Evolutionary conservation across 2,888 invertebrate species (phyloP), one percentile per base, ranked within the genome.

Genomic region (Drosophila neutralis): DNA sequence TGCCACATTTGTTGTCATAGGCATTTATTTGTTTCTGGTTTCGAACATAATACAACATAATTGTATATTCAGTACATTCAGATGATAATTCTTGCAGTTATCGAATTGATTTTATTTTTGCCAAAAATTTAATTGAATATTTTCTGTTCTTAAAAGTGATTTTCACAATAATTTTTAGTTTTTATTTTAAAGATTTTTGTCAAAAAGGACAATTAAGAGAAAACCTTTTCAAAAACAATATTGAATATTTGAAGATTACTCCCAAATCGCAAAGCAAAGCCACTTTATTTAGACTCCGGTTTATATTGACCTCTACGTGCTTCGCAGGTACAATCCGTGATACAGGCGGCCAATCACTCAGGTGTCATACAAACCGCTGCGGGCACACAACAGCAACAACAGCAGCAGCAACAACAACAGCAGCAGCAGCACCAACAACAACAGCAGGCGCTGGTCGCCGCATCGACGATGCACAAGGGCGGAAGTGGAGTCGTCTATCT

Each of bases 341-440:
- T 98, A 93, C 98, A 98, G 94, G 97, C 98, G 78, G 97, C 97
- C 73, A 98, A 98, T 93, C 98, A 98, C 93, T 98, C 98, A 92
- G 98, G 98, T 82, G 98, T 98, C 62, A 98, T 98, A 93, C 98
- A 98, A 94, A 97, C 97, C 76, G 97, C 98, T 79, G 97, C 97
- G 81, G 90, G 90, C 53, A 96, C 97, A 63, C 97, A 97, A 51
- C 83, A 84, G 6, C 85, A 80, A 35, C 77, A 78, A 15, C 77
- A 76, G 2, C 76, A 78, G 1, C 79, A 72, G 2, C 79, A 82
- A 2, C 80, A 79, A 1, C 70, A 70, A 1, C 77, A 70, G 2
- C 77, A 79, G 5, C 78, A 79, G 10, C 79, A 81, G 18, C 73
- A 73, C 0, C 68, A 68, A 0, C 73, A 73, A 1, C 78, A 78